Evolutionary conservation across 1,140 invertebrate genomes (phyloP).

Genomic region (Ladona fulva): DNA sequence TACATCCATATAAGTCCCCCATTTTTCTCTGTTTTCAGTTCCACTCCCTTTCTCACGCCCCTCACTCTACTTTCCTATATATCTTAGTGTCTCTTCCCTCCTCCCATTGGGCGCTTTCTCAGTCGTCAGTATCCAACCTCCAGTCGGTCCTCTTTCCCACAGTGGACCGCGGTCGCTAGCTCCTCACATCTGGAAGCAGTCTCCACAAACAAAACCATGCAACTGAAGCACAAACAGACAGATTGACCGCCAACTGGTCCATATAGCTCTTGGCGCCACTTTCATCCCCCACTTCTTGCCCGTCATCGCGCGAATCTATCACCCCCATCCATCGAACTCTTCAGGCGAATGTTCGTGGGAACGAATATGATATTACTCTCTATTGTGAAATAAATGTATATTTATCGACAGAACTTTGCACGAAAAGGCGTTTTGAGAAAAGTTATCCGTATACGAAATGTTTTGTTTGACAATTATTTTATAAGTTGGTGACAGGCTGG

Average conservation of each 20-base stretch:
- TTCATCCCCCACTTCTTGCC: neutral
- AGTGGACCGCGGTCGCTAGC: neutral
- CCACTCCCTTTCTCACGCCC: neutral
- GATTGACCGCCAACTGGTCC: neutral
- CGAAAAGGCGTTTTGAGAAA: no score
- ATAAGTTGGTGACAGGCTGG: no score
- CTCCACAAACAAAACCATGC: neutral
- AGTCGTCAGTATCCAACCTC: neutral
- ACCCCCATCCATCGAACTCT: no score
- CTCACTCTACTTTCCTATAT: neutral
- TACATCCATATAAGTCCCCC: no score
- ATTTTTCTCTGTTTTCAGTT: neutral
- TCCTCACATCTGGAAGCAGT: neutral
- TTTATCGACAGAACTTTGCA: no score
- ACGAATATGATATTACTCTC: no score
- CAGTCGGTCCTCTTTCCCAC: neutral
- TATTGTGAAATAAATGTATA: no score
- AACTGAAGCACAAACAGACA: neutral
- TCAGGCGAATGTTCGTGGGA: no score
- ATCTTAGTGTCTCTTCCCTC: neutral
- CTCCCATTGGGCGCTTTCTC: neutral
- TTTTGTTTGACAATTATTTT: no score
- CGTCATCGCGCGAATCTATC: neutral
- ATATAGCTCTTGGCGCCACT: neutral
- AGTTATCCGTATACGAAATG: no score